phyloP scores from a whole-genome alignment of 92 coral and sea anemone genomes.

The Palythoa heliodiscus region DNA sequence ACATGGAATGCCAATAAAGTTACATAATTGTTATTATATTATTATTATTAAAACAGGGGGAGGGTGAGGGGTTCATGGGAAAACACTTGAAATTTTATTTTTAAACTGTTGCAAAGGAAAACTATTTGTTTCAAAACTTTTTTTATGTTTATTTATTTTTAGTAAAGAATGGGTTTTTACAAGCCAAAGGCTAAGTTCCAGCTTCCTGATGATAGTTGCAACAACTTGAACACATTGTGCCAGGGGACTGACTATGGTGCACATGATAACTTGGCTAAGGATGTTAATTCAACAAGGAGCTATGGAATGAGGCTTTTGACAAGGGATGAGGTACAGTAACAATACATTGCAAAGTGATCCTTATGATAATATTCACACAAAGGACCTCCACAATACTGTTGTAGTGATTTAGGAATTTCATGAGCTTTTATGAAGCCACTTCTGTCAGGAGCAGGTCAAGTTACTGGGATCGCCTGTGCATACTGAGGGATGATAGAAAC shows the following conservation, averaged over 20 bases:
- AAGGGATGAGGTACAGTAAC: slow-evolving; percentile 31
- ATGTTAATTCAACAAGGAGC: background rate
- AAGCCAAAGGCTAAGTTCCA: slow-evolving; percentile 35
- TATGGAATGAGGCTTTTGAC: slow-evolving; percentile 16
- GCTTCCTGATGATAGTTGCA: slow-evolving; percentile 19
- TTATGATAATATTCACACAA: no score
- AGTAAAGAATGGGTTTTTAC: slow-evolving; percentile 34
- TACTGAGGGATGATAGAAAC: no score
- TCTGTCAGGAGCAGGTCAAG: no score
- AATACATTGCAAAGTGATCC: no score
- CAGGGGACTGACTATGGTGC: slow-evolving; percentile 4
- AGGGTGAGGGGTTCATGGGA: no score
- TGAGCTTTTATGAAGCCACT: no score
- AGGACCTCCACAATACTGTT: no score
- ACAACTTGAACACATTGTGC: slow-evolving; percentile 9
- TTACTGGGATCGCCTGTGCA: no score
- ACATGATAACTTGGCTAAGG: background rate
- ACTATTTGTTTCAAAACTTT: background rate
- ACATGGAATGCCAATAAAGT: no score
- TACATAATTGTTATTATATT: no score
- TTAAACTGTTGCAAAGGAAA: background rate
- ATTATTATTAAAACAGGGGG: no score
- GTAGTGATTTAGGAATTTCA: no score
- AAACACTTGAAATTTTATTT: background rate
- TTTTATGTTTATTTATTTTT: background rate